Evolutionary conservation across 2,888 invertebrate genomes (phyloP), one percentile per base, ranked within the genome.

Genomic region (Drosophila cognata): DNA sequence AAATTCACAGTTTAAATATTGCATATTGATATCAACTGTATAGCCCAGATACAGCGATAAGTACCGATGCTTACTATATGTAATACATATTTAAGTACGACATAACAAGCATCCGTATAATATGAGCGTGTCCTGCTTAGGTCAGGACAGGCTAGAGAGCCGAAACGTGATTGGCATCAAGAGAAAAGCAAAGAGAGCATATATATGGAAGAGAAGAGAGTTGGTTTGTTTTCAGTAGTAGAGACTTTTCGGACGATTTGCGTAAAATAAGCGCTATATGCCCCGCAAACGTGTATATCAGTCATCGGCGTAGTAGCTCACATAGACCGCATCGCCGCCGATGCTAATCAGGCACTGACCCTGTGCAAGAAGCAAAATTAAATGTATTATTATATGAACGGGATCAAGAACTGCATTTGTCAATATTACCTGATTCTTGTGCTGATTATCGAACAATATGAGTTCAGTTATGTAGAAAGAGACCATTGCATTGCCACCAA

Each of bases 311-410:
- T 94, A 96, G 92, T 97, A 97, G 16, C 96, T 95, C 18, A 97
- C 96, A 82, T 95, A 95, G 4, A 98, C 98, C 4, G 97, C 98
- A 93, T 99, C 99, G 1, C 99, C 99, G 53, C 98, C 98, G 18
- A 99, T 97, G 83, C 98, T 98, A 77, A 99, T 96, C 74, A 99
- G 94, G 94, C 98, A 99, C 94, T 99, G 99, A 67, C 98, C 98
- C 98, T 99, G 95, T 46, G 95, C 46, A 95, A 95, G 4, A 81
- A 71, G 41, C 8, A 29, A 38, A 21, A n/a, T 16, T 8, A 13
- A 16, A 41, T 16, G 16, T 4, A 25, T 51, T n/a, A 2, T 3
- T 21, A 6, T 3, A 48, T 38, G 28, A 2, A 38, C 13, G n/a
- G 4, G 11, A 36, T 35, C 52, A 16, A 31, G 16, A 46, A 28